Evolutionary conservation across 2,113 vertebrate species (phyloP), one percentile per base, ranked within the genome.

Genomic region (Notothenia coriiceps): DNA sequence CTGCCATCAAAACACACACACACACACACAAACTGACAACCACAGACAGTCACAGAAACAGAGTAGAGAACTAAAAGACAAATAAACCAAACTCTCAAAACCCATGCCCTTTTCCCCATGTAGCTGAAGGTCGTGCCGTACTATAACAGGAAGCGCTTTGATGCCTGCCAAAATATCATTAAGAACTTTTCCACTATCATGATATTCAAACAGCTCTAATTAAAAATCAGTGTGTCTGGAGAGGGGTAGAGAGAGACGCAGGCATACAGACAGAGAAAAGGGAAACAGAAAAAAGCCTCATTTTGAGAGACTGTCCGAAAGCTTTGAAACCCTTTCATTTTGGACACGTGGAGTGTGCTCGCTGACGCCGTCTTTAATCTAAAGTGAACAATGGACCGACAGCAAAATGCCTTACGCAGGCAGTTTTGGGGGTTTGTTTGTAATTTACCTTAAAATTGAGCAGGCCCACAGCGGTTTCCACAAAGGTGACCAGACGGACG

Each of bases 391-490:
- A 88, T 67, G 69, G 72, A 80, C 84, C 82, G 87, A 91, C 82
- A 70, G 63, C 52, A 83, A 86, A 89, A 89, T 69, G 69, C 84
- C 88, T 90, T 76, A 92, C 47, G 81, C 61, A 62, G 62, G 90
- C 91, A 92, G 44, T 80, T 17, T 13, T 29, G 12, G 6, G 50
- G n/a, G 72, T 15, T 81, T 84, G 77, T 82, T 91, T 82, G 64
- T 80, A 68, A 92, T 91, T 97, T 98, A 99, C 98, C 98, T 98
- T 98, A 95, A 99, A 98, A 96, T 97, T 97, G 91, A 99, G 97
- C 92, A 99, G 96, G 86, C 98, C 98, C 94, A 96, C 90, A 90
- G 98, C 97, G 51, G 96, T 99, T 96, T 99, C 98, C 96, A 99
- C 98, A 95, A 99, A 99, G 92, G 98, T 98, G 94, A 99, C 96